Percentiles rank a stretch among this genome's conserved stretches.
phyloP scores from a whole-genome alignment of 2,888 invertebrate species.

The Byasa hedistus region DNA sequence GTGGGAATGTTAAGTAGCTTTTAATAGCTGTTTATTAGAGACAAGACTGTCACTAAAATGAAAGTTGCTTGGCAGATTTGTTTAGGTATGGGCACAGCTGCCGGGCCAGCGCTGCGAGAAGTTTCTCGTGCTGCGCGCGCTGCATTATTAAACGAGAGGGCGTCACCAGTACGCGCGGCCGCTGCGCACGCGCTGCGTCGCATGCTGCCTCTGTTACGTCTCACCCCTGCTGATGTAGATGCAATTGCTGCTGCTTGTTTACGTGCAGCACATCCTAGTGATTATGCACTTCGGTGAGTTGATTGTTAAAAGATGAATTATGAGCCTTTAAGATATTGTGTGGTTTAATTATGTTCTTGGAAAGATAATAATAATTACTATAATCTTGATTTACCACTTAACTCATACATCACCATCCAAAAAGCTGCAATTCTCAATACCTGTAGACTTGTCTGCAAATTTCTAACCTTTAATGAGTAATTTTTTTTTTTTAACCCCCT shows the following conservation, averaged over 20 bases:
- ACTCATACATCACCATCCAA: no score
- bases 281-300: constrained; percentile 57
- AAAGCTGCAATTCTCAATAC: no score
- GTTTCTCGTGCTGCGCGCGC: constrained; percentile 92
- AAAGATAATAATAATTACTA: no score
- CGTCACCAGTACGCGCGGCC: constrained; percentile 94
- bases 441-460: no score
- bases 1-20: no score
- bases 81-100: constrained; percentile 96
- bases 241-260: constrained; percentile 94
- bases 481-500: no score
- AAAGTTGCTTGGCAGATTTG: constrained; percentile 80
- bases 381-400: no score
- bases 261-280: constrained; percentile 82
- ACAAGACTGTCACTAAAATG: no score
- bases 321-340: no score
- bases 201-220: constrained; percentile 91
- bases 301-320: background rate
- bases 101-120: constrained; percentile 86
- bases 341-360: no score
- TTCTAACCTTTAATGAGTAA: no score
- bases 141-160: constrained; percentile 93
- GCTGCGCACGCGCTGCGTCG: constrained; percentile 94
- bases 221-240: constrained; percentile 94
- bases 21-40: no score